Evolutionary conservation across 2,888 invertebrate species (phyloP).

Genomic region (Ophraella communa): DNA sequence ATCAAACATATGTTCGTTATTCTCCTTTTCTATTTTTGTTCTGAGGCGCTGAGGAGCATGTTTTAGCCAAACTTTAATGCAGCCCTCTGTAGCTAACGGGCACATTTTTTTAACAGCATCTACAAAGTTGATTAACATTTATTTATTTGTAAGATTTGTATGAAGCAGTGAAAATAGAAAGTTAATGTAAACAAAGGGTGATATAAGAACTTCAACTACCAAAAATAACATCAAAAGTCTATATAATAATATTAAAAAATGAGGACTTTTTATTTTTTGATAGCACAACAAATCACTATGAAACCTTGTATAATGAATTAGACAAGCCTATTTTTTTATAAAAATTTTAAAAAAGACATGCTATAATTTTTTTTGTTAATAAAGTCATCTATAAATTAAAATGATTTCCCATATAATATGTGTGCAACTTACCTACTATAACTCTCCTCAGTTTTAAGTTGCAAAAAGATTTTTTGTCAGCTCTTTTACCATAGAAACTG

Average conservation of each 20-base stretch:
- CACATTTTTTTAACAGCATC: slow-evolving; percentile 16
- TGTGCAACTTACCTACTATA: slow-evolving; percentile 10
- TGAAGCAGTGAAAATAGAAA: slow-evolving; percentile 10
- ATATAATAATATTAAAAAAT: not conserved
- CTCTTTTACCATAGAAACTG: slow-evolving; percentile 17
- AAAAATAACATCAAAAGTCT: not conserved
- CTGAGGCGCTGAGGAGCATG: slow-evolving; percentile 20
- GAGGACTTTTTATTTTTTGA: slow-evolving; percentile 5
- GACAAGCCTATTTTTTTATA: not conserved
- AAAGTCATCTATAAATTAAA: slow-evolving; percentile 8
- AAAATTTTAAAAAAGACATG: not conserved
- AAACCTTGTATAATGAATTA: slow-evolving; percentile 6
- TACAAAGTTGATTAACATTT: slow-evolving; percentile 12
- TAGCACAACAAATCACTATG: not conserved
- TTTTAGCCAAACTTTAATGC: slow-evolving; percentile 16
- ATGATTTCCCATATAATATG: slow-evolving; percentile 7
- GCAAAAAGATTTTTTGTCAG: slow-evolving; percentile 19
- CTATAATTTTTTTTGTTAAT: slow-evolving; percentile 5
- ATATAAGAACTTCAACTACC: not conserved
- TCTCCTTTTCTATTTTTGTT: slow-evolving; percentile 10
- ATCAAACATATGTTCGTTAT: slow-evolving; percentile 1
- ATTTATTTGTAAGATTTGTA: slow-evolving; percentile 1
- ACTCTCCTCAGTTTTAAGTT: slow-evolving; percentile 14
- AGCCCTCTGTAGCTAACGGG: slow-evolving; percentile 13
- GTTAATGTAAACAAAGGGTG: not conserved